Base-by-base conservation (phyloP, 2,797 vertebrate species). In the Melanitta fusca region DNA sequence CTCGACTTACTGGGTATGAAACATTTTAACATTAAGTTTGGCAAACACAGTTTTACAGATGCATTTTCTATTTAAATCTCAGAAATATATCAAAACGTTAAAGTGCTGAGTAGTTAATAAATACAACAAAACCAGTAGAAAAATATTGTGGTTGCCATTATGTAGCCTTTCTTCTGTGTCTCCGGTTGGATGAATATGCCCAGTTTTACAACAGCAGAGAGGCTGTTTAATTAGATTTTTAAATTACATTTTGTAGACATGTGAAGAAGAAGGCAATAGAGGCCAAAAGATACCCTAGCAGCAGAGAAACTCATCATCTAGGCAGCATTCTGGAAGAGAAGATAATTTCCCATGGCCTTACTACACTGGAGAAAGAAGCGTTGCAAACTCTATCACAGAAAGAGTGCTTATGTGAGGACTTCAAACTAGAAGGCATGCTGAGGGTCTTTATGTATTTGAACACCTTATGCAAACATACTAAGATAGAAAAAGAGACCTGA, bases 221-320 rank as follows among this genome's bases (percentile, higher is more conserved):
- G 95, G 11, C 12, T 45, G 60, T 84, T 95, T 75, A 72, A 89
- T 92, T 79, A 74, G 38, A 85, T 80, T 89, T 94, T 82, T 43
- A 64, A 88, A 92, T 88, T 65, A 78, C 58, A 58, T 91, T 95
- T 85, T 79, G 38, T 75, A 89, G 51, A 81, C 41, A 30, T 81
- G 51, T 60, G 65, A 91, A 72, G 66, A 75, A 51, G 34, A 5
- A 7, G 2, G 13, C 39, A 89, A 83, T 85, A 6, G 2, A 83
- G 38, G 39, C 28, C 34, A 36, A 74, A 88, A 93, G 34, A n/a
- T 79, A 49, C 16, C 39, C 65, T 84, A 56, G 2, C n/a, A 78
- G 38, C 61, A 79, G 77, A 68, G 87, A 80, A 91, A 65, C 22
- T 75, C 34, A 28, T 90, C 8, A 34, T 25, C 27, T 22, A 27